A percentile compares a stretch with the other conserved stretches of the same genome.
Evolutionary conservation across 2,797 vertebrate genomes (phyloP).

Genomic region (Caiman crocodilus): DNA sequence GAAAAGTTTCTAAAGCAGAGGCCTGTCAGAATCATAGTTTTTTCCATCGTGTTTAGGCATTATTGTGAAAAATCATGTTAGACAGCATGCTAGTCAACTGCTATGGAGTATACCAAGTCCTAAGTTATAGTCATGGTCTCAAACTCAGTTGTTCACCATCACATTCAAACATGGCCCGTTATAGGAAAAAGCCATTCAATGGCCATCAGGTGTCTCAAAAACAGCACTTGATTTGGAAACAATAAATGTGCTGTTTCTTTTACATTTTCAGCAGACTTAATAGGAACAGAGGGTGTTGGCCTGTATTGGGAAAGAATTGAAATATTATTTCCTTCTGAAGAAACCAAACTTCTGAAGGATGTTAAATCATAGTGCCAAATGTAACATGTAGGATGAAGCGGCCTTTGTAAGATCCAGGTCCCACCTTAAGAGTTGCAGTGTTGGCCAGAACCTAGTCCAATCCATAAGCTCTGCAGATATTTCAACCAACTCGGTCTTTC

Average conservation of each 20-base stretch:
- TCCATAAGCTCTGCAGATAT: too few species aligned
- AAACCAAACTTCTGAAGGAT: too few species aligned
- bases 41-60: not conserved
- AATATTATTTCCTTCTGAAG: too few species aligned
- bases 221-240: not conserved
- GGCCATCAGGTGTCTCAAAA: not conserved
- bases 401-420: too few species aligned
- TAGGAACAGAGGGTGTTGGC: not conserved
- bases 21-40: not conserved
- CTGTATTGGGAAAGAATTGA: too few species aligned
- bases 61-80: fast-evolving
- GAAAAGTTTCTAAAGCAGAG: not conserved
- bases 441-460: too few species aligned
- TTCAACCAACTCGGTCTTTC: too few species aligned
- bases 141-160: not conserved
- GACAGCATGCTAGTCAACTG: not conserved
- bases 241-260: not conserved
- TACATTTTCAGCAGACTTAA: not conserved
- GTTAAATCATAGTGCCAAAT: too few species aligned
- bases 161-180: not conserved
- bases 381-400: too few species aligned
- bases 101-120: not conserved
- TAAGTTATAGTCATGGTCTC: not conserved
- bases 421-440: too few species aligned
- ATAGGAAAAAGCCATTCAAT: not conserved